Percentiles rank a stretch among this genome's conserved stretches.
These are phyloP conservation scores for Zonitis immaculata DNA, from an alignment of 2,888 invertebrate genomes.

Conservation along the genomic window DNA sequence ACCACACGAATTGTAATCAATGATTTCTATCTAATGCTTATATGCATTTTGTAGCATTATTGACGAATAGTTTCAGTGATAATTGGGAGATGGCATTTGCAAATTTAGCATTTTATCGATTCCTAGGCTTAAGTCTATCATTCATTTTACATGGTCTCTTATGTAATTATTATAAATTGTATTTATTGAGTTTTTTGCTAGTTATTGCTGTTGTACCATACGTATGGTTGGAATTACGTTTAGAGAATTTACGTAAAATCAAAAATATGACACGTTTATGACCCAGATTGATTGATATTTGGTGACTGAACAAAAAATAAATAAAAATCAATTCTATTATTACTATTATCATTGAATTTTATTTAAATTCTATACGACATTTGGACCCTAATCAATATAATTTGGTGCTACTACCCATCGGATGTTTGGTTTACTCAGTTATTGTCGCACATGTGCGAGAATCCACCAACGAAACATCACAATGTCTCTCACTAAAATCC, in stretches of 20 bases:
- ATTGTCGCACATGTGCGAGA: no score
- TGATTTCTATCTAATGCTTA: not conserved
- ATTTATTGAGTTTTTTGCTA: conserved; percentile 50
- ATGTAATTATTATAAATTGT: conserved; percentile 53
- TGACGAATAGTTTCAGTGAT: conserved; percentile 46
- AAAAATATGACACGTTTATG: conserved; percentile 45
- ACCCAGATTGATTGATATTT: conserved; percentile 40
- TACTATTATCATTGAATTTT: not conserved
- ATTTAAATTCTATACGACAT: not conserved
- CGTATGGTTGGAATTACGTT: conserved; percentile 52
- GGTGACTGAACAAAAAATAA: conserved; percentile 26
- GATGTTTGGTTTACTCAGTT: no score
- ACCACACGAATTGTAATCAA: not conserved
- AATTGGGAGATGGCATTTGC: conserved; percentile 55
- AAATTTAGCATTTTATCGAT: conserved; percentile 51
- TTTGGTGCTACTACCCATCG: no score
- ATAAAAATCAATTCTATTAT: no score
- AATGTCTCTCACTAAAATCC: no score
- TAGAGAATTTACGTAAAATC: conserved; percentile 44
- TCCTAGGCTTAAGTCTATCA: conserved; percentile 59
- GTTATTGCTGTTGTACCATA: conserved; percentile 53
- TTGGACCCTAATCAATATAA: not conserved
- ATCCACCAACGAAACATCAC: no score
- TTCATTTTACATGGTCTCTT: conserved; percentile 61
- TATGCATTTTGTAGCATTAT: conserved; percentile 40